Evolutionary conservation across 2,113 vertebrate genomes (phyloP), one percentile per base, ranked within the genome.

Genomic region (Cairina moschata): DNA sequence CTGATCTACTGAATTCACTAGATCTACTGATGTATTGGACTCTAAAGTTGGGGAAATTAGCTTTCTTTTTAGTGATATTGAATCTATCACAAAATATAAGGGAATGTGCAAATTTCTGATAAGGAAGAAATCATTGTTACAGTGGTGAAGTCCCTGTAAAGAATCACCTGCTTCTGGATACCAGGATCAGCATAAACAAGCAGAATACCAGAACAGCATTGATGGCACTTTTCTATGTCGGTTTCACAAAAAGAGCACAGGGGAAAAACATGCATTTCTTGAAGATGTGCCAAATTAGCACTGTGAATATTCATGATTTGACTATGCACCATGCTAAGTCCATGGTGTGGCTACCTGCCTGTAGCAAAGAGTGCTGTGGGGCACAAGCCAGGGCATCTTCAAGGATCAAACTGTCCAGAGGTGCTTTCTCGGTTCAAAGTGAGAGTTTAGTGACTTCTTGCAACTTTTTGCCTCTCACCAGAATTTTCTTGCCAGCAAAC

Each of bases 361-460:
- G 1, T 0, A 1, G 55, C 4, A 0, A 55, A 15, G 26, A 23
- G 59, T 28, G 40, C 15, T 1, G 0, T 0, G 1, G 36, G 46
- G 79, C 60, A 42, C 8, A 3, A 48, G 36, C 46, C 59, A 59
- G 55, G 72, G 82, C 63, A 77, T 60, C 38, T 48, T 55, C 2
- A 0, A 8, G 18, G 32, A 56, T 28, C 26, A 36, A 11, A 25
- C 2, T 38, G 18, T 23, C 40, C 34, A 78, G 31, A 81, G 32
- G 62, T 79, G 67, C 31, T 79, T 68, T 86, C 69, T 67, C 15
- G 2, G 3, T 32, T 77, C 78, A 42, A 22, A 95, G 28, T 0
- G 6, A 95, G 69, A 82, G 26, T 58, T 95, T 71, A 54, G 31
- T 17, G 28, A 50, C 17, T 88, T 58, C 66, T 72, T 56, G 17